Percentiles rank a stretch among this genome's conserved stretches.
phyloP scores from a whole-genome alignment of 2,113 vertebrate species.

The Amia ocellicauda region DNA sequence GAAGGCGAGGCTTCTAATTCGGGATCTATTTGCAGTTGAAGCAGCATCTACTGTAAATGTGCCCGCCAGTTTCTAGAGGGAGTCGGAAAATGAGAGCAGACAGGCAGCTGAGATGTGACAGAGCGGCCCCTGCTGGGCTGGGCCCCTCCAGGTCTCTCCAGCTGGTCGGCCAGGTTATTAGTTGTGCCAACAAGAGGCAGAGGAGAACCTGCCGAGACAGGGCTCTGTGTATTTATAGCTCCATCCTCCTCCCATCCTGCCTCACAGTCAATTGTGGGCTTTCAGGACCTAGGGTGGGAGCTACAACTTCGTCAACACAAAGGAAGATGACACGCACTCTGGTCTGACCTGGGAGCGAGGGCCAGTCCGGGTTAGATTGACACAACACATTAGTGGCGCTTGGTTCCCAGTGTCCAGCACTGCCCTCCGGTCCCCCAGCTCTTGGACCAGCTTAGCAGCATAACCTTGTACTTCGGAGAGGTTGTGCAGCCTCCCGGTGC shows the following conservation, averaged over 20 bases:
- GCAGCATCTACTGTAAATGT: too few species aligned
- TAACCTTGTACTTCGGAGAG: too few species aligned
- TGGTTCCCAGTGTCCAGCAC: conserved; percentile 20
- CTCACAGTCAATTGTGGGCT: conserved; percentile 26
- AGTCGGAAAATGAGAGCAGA: background rate
- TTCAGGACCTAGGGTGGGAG: background rate
- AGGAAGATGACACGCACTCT: background rate
- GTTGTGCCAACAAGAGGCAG: conserved; percentile 13
- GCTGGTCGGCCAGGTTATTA: conserved; percentile 16
- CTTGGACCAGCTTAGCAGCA: too few species aligned
- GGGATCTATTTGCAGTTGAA: too few species aligned
- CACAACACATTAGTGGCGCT: conserved; percentile 31
- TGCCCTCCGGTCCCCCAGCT: conserved; percentile 5
- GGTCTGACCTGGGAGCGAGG: background rate
- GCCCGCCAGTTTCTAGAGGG: background rate
- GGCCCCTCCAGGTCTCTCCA: background rate
- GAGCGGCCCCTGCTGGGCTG: background rate
- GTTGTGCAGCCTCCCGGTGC: too few species aligned
- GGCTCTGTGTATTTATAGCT: conserved; percentile 14
- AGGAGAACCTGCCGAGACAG: conserved; percentile 23
- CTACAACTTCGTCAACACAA: background rate
- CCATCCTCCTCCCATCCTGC: background rate
- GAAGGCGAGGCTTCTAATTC: too few species aligned
- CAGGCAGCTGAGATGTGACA: background rate
- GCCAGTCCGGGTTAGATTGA: conserved; percentile 24